Evolutionary conservation across 2,888 invertebrate species (phyloP).

Genomic region (Aporophyla nigra): DNA sequence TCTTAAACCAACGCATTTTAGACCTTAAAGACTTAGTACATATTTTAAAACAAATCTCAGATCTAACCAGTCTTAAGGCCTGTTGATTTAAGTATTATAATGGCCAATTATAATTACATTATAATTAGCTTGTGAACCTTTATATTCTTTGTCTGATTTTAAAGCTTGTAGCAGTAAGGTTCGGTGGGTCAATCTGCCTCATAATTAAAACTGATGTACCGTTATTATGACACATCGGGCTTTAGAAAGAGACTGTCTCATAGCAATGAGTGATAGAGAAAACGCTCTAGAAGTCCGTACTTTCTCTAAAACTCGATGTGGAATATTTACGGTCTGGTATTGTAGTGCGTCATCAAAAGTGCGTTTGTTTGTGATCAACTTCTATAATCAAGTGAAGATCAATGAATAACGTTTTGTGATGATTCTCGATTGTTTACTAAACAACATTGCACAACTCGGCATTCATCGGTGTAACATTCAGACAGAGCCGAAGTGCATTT

Average conservation of each 20-base stretch:
- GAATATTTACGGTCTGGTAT: background rate
- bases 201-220: constrained; percentile 37
- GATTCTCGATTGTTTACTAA: constrained; percentile 66
- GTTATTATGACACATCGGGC: background rate
- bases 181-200: constrained; percentile 75
- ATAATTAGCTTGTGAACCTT: constrained; percentile 52
- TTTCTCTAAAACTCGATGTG: constrained; percentile 3
- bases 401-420: constrained; percentile 46
- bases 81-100: constrained; percentile 27
- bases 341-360: constrained; percentile 30
- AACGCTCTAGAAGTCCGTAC: background rate
- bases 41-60: constrained; percentile 37
- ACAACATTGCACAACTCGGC: constrained; percentile 28
- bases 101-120: constrained; percentile 56
- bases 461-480: constrained; percentile 40
- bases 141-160: constrained; percentile 60
- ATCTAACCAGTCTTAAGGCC: constrained; percentile 7
- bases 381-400: constrained; percentile 41
- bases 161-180: constrained; percentile 69
- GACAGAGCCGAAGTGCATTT: constrained; percentile 8
- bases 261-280: background rate
- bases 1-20: constrained; percentile 49
- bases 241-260: background rate
- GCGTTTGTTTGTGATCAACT: constrained; percentile 56
- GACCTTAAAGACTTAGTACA: constrained; percentile 32